phyloP scores from a whole-genome alignment of 2,888 invertebrate genomes.

The Nemotelus pantherinus region DNA sequence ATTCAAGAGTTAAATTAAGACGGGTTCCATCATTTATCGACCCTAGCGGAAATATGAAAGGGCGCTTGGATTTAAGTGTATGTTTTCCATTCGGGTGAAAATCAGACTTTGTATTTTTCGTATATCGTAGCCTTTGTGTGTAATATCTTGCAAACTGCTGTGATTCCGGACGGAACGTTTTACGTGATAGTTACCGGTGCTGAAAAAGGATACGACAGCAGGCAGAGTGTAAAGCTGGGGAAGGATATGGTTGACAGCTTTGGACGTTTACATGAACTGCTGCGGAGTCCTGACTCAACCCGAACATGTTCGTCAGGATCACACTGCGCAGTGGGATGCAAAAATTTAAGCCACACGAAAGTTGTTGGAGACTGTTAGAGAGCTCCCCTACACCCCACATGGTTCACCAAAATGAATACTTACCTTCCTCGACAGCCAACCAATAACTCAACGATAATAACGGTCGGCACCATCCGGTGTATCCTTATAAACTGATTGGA shows the following conservation, averaged over 20 bases:
- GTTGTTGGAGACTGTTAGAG: no score
- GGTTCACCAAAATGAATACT: background rate
- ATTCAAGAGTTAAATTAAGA: conserved; percentile 26
- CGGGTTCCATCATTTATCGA: background rate
- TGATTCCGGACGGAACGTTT: background rate
- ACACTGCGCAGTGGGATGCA: no score
- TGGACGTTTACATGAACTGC: no score
- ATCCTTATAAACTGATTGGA: conserved; percentile 30
- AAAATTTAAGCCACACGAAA: no score
- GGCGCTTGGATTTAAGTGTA: background rate
- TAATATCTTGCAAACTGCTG: background rate
- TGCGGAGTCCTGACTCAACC: no score
- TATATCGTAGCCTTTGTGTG: background rate
- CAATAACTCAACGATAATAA: conserved; percentile 36
- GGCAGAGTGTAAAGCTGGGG: no score
- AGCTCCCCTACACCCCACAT: no score
- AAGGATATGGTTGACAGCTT: no score
- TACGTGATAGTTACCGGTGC: background rate
- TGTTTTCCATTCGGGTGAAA: background rate
- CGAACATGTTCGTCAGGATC: no score
- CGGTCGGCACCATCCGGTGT: conserved; percentile 16
- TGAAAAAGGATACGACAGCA: background rate
- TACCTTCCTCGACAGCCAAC: background rate
- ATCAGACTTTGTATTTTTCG: background rate
- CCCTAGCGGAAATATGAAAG: background rate